Evolutionary conservation across 53 echinoderm and acorn worm genomes (phyloP), one percentile per base, ranked within the genome.

Genomic region (Holothuria leucospilota): DNA sequence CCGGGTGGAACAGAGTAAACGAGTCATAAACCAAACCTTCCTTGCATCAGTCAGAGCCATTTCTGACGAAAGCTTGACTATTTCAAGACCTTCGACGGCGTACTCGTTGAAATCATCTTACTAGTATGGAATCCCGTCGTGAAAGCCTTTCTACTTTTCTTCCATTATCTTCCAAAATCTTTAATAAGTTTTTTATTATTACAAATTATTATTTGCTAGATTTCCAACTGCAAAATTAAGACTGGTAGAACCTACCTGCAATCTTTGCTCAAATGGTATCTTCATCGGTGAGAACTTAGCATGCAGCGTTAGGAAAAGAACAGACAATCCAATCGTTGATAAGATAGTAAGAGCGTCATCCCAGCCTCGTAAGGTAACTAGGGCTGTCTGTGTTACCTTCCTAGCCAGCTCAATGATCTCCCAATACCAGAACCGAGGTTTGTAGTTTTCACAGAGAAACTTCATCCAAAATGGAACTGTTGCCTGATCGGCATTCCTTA

Each of bases 371-470:
- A 71, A 15, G 38, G 71, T 71, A 40, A 71, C 39, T 18, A 71
- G 42, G 4, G 41, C 29, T 4, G 71, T 71, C 39, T 71, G 71
- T 71, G 39, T 38, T 39, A 29, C 13, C 71, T 71, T 71, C 20
- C 71, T 71, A 20, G 71, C 71, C 39, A 71, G 20, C 39, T 71
- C 71, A 41, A 71, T 38, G 16, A 71, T 38, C 41, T 71, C 71
- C 71, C 71, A 71, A 38, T 71, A 71, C 71, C 71, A 71, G 39
- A 71, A 71, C 2, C 41, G 29, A 29, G 38, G 16, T 41, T 38
- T 71, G 39, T 71, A 71, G 41, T 71, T 71, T n/a, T 71, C 71
- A 38, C 71, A 30, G 71, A 71, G 71, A 71, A 71, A 71, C 3
- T 12, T 13, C n/a, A 34, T n/a, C 71, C 71, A 71, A 20, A 71